Evolutionary conservation across 2,113 vertebrate species (phyloP), one percentile per base, ranked within the genome.

Genomic region (Burhinus bistriatus): DNA sequence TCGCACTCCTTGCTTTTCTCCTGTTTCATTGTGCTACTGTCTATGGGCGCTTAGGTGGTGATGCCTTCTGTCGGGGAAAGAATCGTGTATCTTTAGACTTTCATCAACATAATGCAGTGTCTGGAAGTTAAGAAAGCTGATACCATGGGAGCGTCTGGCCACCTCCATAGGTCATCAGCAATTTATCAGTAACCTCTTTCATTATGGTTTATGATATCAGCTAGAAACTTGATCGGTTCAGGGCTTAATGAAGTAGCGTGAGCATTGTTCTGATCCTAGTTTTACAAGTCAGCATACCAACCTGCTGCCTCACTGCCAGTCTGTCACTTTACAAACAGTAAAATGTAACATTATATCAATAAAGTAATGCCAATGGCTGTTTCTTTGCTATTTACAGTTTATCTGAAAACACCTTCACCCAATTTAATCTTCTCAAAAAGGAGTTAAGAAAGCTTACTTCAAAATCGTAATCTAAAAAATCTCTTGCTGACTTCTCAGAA

Each of bases 401-500:
- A 34, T 77, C 32, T 87, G 61, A 89, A 75, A 42, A 65, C 55
- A 61, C 71, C 70, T 76, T 87, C 21, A 23, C 40, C 22, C 62
- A 54, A 42, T 86, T 89, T 55, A 10, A 71, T 38, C 52, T 62
- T 90, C n/a, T 82, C 66, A 54, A 81, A 75, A 40, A 90, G 44
- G 57, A 94, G 62, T 65, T 93, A 55, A 84, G 55, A 95, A 81
- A 93, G 45, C 47, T 94, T 64, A 29, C 54, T 84, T 81, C 36
- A 77, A 57, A 94, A 55, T 21, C 5, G 30, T n/a, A 65, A 69
- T 73, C 78, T 79, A 85, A 91, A 93, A 73, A 93, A 45, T 42
- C 69, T 95, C 62, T 34, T 16, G 54, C 47, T 90, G 85, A 88
- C 76, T 79, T 93, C 68, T 95, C 52, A 82, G 93, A 97, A 97